Evolutionary conservation across 2,113 vertebrate species (phyloP).

Genomic region (Eretmochelys imbricata): DNA sequence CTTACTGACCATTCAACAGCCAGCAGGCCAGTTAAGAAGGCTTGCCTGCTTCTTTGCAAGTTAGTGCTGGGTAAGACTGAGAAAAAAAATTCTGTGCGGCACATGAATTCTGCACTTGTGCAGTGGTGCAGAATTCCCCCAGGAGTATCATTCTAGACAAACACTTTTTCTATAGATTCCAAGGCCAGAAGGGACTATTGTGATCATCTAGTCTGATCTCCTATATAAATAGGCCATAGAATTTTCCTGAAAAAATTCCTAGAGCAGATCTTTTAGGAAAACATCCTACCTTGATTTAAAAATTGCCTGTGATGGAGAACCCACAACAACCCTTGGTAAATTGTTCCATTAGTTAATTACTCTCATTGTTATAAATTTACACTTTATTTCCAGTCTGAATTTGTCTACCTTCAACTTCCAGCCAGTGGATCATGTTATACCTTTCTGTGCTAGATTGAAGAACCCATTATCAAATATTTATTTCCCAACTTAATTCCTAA

Average conservation of each 20-base stretch:
- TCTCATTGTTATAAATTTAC: not conserved
- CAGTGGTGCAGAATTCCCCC: no score
- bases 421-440: no score
- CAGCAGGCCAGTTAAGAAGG: not conserved
- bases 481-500: no score
- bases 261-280: not conserved
- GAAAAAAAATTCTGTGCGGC: no score
- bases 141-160: not conserved
- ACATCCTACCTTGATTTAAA: not conserved
- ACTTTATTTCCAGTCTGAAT: not conserved
- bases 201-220: not conserved
- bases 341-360: not conserved
- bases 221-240: not conserved
- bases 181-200: not conserved
- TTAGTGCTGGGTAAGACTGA: not conserved
- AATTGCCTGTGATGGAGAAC: not conserved
- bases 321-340: not conserved
- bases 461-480: no score
- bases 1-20: not conserved
- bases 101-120: no score
- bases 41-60: not conserved
- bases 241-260: not conserved
- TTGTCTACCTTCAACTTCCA: not conserved
- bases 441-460: no score
- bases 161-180: not conserved